Conservation (phyloP, 2,113 vertebrate genomes). For the Myiozetetes cayanensis region DNA sequence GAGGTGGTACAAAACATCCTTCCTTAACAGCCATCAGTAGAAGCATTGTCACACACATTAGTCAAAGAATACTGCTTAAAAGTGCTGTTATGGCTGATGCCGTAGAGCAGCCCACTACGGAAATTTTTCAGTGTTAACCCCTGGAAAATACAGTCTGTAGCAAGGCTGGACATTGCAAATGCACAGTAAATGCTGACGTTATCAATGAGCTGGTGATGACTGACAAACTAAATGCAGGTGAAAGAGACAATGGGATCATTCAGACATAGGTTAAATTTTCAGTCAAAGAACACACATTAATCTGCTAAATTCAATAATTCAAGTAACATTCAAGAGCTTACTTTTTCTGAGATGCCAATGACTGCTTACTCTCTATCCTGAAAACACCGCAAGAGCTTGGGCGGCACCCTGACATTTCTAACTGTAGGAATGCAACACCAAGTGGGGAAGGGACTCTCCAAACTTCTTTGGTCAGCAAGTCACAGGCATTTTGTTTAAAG, state of each 20-base stretch:
- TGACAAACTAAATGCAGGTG: not conserved
- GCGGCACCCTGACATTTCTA: not conserved
- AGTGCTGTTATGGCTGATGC: not conserved
- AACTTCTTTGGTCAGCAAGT: not conserved
- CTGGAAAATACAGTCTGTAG: not conserved
- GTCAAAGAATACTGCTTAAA: not conserved
- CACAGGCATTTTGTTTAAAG: not conserved
- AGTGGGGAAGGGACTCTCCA: not conserved
- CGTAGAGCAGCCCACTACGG: not conserved
- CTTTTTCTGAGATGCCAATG: not conserved
- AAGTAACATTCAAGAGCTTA: not conserved
- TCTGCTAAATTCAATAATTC: not conserved
- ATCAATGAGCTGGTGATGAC: not conserved
- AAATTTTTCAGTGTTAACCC: not conserved
- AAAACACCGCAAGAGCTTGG: not conserved
- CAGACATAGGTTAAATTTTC: not conserved
- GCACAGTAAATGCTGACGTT: not conserved
- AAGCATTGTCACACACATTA: rapidly evolving
- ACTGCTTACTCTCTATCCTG: not conserved
- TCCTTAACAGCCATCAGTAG: not conserved
- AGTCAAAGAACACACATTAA: not conserved
- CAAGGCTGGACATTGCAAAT: not conserved
- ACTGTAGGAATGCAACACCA: not conserved
- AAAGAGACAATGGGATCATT: not conserved
- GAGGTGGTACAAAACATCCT: not conserved